Base-by-base conservation (phyloP, 1,140 invertebrate species). In the Drosophila serrata region DNA sequence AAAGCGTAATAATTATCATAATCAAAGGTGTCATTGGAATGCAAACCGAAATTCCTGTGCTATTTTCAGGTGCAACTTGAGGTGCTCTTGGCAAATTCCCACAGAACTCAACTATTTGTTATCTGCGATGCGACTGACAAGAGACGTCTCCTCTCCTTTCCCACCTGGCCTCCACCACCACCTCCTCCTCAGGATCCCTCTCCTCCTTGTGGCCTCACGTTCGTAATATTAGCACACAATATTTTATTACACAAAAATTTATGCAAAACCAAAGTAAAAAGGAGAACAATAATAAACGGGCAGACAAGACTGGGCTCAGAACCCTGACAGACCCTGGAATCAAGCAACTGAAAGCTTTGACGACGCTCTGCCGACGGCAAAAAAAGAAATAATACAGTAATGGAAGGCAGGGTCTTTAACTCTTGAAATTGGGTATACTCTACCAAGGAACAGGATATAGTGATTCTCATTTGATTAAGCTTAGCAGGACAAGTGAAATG, bases 211-310 rank as follows among this genome's bases (percentile, higher is more conserved):
- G 45, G 6, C 59, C 33, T 29, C 42, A 37, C 60, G 60, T 64
- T 85, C 59, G 79, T 79, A 84, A 84, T 84, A 78, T 84, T 78
- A 88, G 84, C 68, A 75, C 59, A 68, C 76, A 87, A 87, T 88
- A 88, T 88, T 88, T 88, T 77, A 88, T 88, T 88, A 88, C 85
- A 88, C 80, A 72, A 72, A 88, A 90, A 88, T 88, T 75, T 87
- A 88, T 87, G 85, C 84, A 88, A 88, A 73, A 46, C 57, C 55
- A 45, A 61, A 62, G 65, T 62, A 70, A 42, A 69, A 61, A 67
- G 49, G 64, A 62, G 39, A 48, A 61, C 49, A 77, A 74, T 68
- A 87, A 88, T 61, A 77, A 72, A 74, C 49, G 48, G 57, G 68
- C 48, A 55, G 64, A 72, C 49, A 63, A 59, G 49, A 57, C 59